A percentile compares a stretch with the other conserved stretches of the same genome.
Conservation (phyloP, 2,888 invertebrate species). For the Drosophila diplacantha region DNA sequence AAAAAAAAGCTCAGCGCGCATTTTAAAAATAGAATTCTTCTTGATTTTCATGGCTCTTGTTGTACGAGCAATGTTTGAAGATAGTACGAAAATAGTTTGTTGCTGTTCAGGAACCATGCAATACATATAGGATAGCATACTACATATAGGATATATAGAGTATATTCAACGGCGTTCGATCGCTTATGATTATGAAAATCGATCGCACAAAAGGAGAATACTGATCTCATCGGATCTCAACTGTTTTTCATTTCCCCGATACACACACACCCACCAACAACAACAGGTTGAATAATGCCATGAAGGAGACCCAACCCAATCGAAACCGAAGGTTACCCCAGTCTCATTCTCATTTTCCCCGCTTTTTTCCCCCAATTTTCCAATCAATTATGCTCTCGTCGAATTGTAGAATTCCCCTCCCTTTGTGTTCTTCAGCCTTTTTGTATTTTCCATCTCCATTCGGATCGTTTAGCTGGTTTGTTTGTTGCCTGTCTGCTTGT, state of each 20-base stretch:
- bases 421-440: neutral
- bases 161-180: slow-evolving; percentile 31
- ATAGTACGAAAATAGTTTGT: slow-evolving; percentile 66
- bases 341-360: slow-evolving; percentile 12
- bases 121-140: slow-evolving; percentile 32
- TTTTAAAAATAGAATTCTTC: slow-evolving; percentile 67
- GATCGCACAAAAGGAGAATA: slow-evolving; percentile 9
- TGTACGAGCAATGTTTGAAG: slow-evolving; percentile 65
- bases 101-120: slow-evolving; percentile 39
- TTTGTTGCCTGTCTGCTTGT: slow-evolving; percentile 29
- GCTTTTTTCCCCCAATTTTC: slow-evolving; percentile 54
- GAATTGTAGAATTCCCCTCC: neutral
- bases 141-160: slow-evolving; percentile 24
- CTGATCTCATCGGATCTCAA: slow-evolving; percentile 10
- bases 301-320: neutral
- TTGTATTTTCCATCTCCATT: slow-evolving; percentile 4
- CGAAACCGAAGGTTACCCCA: slow-evolving; percentile 44
- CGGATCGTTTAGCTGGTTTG: slow-evolving; percentile 34
- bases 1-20: slow-evolving; percentile 63
- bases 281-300: slow-evolving; percentile 7
- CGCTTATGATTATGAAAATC: slow-evolving; percentile 34
- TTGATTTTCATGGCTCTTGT: slow-evolving; percentile 66
- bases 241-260: slow-evolving; percentile 3
- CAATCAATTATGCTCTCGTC: slow-evolving; percentile 60
- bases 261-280: neutral